Base-by-base conservation (phyloP, 2,888 invertebrate genomes). In the Mesoligia furuncula region DNA sequence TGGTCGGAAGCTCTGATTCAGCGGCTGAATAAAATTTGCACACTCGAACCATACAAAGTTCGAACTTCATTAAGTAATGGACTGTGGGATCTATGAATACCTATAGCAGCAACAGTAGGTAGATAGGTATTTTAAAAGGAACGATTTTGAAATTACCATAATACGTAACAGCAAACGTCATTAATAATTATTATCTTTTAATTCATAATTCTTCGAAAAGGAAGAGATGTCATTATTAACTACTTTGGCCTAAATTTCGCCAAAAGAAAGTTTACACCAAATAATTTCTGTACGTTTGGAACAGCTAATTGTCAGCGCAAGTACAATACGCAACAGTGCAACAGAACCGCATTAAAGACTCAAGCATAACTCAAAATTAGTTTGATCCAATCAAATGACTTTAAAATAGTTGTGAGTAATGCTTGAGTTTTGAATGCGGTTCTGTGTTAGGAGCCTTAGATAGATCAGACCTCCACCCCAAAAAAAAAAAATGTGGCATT, bases 11-110 rank as follows among this genome's bases (percentile, higher is more conserved):
- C 62, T 39, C 54, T 77, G 68, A 77, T n/a, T 68, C 77, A 51
- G 77, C 51, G 42, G 31, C 13, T 78, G 64, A 31, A 71, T 78
- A 31, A 31, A 78, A 78, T 79, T 78, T 59, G 51, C 62, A 77
- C 27, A 45, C 27, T 77, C 42, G 51, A 24, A 36, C 4, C 36
- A 36, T 45, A 77, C 36, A 77, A 69, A 77, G 62, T 77, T 62
- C 2, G 6, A 77, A 68, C 8, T 68, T 77, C 61, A 68, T 67
- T 77, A 77, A 67, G 42, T 77, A 77, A 77, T 77, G 61, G 51
- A 54, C 36, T 67, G 7, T 48, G n/a, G n/a, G 8, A n/a, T 31
- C 48, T 62, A 27, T 68, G 9, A 1, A 39, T 31, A n/a, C n/a
- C n/a, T n/a, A 51, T 15, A 62, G 39, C 24, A 17, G 51, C 9